These are phyloP conservation scores for Athalia circularis DNA, from an alignment of 2,888 invertebrate genomes.

Conservation along the genomic window DNA sequence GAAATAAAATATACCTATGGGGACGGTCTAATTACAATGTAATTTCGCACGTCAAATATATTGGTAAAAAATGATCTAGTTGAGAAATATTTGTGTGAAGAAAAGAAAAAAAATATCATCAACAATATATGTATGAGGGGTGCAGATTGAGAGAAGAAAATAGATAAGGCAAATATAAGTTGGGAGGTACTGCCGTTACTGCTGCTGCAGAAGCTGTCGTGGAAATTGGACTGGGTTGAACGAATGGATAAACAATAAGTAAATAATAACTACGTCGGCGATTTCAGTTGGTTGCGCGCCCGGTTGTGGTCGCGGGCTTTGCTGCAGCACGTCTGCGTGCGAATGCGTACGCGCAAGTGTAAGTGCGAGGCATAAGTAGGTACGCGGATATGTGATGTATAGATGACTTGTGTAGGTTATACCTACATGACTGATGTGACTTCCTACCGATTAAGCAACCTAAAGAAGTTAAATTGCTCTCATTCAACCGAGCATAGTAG, in stretches of 20 bases:
- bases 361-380: constrained; percentile 40
- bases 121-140: no score
- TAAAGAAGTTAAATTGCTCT: constrained; percentile 75
- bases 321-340: constrained; percentile 20
- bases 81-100: not conserved
- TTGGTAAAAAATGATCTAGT: no score
- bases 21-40: no score
- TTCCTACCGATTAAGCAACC: constrained; percentile 75
- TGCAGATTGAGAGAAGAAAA: not conserved
- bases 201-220: not conserved
- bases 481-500: constrained; percentile 73
- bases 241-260: constrained; percentile 42
- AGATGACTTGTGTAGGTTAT: constrained; percentile 47
- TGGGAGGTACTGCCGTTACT: not conserved
- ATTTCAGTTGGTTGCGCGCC: constrained; percentile 28
- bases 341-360: constrained; percentile 1
- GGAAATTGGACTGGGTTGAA: constrained; percentile 21
- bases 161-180: not conserved
- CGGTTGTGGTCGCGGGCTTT: constrained; percentile 8
- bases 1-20: no score
- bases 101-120: not conserved
- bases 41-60: no score
- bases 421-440: constrained; percentile 70
- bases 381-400: constrained; percentile 40
- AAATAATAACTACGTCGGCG: constrained; percentile 39